Evolutionary conservation across 2,797 vertebrate species (phyloP).

Genomic region (Capromys pilorides): DNA sequence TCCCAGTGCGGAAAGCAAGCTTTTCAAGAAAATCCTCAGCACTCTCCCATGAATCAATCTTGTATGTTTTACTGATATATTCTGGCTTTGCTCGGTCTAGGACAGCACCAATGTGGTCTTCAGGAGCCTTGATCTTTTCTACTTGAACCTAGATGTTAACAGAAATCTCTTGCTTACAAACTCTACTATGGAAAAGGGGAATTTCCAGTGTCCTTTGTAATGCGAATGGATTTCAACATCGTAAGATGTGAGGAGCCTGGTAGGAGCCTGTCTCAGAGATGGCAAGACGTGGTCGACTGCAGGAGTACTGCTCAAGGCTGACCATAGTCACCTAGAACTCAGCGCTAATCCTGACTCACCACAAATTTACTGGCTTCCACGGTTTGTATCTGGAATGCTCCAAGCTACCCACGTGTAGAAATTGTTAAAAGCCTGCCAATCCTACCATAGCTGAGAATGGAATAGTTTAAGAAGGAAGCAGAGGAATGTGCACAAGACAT

Average conservation of each 20-base stretch:
- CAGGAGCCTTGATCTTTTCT: conserved; percentile 96
- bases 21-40: conserved; percentile 97
- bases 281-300: neutral
- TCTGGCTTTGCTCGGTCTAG: conserved; percentile 96
- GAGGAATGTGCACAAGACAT: conserved; percentile 29
- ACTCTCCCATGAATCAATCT: conserved; percentile 92
- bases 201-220: conserved; percentile 7
- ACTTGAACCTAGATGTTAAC: conserved; percentile 93
- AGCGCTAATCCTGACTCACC: conserved; percentile 33
- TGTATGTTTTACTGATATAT: conserved; percentile 97
- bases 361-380: conserved; percentile 26
- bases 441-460: neutral
- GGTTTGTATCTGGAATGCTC: conserved; percentile 10
- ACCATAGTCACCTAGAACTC: neutral
- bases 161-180: conserved; percentile 19
- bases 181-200: neutral
- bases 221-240: neutral
- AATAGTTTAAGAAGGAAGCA: conserved; percentile 10
- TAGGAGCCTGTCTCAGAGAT: neutral
- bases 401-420: conserved; percentile 28
- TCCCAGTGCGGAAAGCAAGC: conserved; percentile 93
- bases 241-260: neutral
- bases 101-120: conserved; percentile 95
- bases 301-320: neutral
- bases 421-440: conserved; percentile 58